Conservation (phyloP, 2,888 invertebrate genomes). For the Anagyrus pseudococci region DNA sequence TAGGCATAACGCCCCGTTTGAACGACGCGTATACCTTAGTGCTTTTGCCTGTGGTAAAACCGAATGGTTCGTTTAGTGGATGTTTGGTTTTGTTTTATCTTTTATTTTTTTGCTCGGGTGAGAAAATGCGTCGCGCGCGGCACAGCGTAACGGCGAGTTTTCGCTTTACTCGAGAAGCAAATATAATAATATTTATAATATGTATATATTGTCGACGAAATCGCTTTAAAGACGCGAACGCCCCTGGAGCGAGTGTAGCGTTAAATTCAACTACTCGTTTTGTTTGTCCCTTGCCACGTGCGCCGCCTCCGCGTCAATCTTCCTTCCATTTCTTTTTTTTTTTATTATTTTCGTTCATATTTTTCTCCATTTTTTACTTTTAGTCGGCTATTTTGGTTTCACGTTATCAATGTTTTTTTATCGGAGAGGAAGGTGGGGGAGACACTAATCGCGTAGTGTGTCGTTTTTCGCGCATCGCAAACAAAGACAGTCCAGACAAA, state of each 20-base stretch:
- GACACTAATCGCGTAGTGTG: no score
- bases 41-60: no score
- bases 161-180: conserved; percentile 36
- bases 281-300: conserved; percentile 23
- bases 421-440: no score
- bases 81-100: no score
- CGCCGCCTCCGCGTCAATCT: conserved; percentile 12
- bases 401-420: no score
- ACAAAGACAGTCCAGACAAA: conserved; percentile 51
- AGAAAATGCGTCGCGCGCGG: conserved; percentile 12
- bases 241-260: conserved; percentile 40
- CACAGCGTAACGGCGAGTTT: conserved; percentile 30
- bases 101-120: neutral
- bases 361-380: neutral
- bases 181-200: conserved; percentile 37
- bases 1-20: no score
- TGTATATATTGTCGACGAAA: conserved; percentile 39
- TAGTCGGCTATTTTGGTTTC: neutral
- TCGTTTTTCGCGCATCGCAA: no score
- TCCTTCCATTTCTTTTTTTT: conserved; percentile 17
- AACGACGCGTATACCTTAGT: no score
- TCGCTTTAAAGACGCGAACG: conserved; percentile 34
- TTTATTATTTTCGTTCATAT: conserved; percentile 10
- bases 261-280: conserved; percentile 29
- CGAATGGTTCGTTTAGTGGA: no score